Percentiles rank a stretch among this genome's conserved stretches.
phyloP scores from a whole-genome alignment of 2,797 vertebrate genomes.

The Mormyrus proboscirostris region DNA sequence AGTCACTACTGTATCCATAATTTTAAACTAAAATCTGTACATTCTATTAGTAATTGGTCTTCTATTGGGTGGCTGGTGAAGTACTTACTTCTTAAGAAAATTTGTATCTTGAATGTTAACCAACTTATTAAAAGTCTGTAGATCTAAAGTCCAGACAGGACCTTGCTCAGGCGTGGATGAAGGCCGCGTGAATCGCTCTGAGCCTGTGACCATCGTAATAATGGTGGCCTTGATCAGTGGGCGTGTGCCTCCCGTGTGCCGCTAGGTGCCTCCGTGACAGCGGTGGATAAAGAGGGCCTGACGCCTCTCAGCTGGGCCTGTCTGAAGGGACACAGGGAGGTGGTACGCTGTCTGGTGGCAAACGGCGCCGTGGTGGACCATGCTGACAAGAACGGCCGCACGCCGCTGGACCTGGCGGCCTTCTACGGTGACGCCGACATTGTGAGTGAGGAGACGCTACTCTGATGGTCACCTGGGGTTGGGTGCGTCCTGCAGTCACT shows the following conservation, averaged over 20 bases:
- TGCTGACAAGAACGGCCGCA: conserved; percentile 84
- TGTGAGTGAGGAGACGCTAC: conserved; percentile 61
- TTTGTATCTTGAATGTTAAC: not conserved
- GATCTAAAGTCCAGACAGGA: not conserved
- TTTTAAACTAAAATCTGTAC: not conserved
- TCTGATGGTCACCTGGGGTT: not conserved
- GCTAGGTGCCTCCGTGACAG: conserved; percentile 71
- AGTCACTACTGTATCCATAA: not conserved
- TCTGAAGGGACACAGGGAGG: conserved; percentile 81
- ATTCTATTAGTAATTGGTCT: not conserved
- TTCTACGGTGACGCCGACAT: conserved; percentile 89
- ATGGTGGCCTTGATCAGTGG: not conserved
- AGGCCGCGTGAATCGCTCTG: not conserved
- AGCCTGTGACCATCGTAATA: not conserved
- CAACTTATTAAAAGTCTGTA: not conserved
- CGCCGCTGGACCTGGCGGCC: conserved; percentile 86
- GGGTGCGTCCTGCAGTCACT: not conserved
- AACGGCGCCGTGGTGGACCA: conserved; percentile 81
- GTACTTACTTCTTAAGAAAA: not conserved
- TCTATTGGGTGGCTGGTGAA: not conserved
- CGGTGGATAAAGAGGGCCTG: conserved; percentile 85
- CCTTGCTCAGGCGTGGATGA: not conserved
- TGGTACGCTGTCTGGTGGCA: conserved; percentile 78
- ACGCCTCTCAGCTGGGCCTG: conserved; percentile 90
- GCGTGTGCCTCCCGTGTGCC: not conserved